These are phyloP conservation scores for Colletes gigas DNA, from an alignment of 1,140 invertebrate species.

Conservation along the genomic window DNA sequence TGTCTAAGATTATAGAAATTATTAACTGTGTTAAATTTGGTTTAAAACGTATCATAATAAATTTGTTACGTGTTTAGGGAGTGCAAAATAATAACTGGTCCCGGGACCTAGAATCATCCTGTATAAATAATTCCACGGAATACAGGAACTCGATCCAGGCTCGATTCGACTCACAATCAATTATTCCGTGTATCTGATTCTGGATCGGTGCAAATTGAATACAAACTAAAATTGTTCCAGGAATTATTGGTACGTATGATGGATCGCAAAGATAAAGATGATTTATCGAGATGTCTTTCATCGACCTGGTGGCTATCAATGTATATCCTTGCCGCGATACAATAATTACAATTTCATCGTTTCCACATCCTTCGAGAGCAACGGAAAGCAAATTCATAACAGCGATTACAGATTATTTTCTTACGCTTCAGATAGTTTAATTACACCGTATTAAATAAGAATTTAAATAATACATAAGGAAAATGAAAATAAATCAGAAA, in stretches of 20 bases:
- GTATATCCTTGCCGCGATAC: not conserved
- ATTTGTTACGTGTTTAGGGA: too few species aligned
- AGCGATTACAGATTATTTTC: not conserved
- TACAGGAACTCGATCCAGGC: not conserved
- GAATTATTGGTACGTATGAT: not conserved
- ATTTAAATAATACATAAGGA: too few species aligned
- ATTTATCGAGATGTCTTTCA: not conserved
- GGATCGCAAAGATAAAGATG: not conserved
- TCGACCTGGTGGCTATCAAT: not conserved
- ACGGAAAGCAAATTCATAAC: conserved; percentile 16
- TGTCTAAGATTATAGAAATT: too few species aligned
- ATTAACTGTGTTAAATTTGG: too few species aligned
- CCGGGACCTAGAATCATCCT: too few species aligned
- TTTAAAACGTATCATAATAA: too few species aligned
- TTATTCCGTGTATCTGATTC: not conserved
- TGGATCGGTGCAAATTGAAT: not conserved
- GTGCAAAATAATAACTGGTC: too few species aligned
- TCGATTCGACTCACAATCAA: not conserved
- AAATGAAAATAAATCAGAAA: too few species aligned
- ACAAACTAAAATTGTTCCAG: not conserved
- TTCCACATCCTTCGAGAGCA: not conserved
- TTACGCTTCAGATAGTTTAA: not conserved
- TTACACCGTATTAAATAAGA: not conserved
- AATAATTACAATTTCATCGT: not conserved
- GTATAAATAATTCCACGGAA: not conserved